Evolutionary conservation across 2,113 vertebrate species (phyloP).

Genomic region (Dicentrarchus labrax): DNA sequence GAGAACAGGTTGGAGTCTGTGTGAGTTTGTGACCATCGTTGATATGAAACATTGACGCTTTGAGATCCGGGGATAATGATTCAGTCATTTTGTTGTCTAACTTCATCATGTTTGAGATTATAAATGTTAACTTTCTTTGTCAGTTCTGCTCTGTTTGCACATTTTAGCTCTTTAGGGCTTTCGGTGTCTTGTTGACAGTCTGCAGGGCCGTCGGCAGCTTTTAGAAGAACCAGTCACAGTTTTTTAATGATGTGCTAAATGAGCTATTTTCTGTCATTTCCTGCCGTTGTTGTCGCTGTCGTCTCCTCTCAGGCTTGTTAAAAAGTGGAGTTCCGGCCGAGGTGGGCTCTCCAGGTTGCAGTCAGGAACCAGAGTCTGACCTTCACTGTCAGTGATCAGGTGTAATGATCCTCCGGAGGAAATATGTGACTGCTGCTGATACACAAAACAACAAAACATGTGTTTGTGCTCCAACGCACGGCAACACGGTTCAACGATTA

Average conservation of each 20-base stretch:
- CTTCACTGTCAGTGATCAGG: not conserved
- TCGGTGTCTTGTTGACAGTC: not conserved
- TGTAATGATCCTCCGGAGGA: no score
- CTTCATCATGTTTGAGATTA: no score
- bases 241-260: not conserved
- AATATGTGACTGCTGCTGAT: no score
- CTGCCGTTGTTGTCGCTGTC: not conserved
- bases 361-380: not conserved
- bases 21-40: no score
- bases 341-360: not conserved
- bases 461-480: no score
- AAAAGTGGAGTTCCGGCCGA: not conserved
- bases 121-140: not conserved
- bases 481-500: no score
- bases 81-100: not conserved
- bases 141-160: no score
- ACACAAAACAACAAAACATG: no score
- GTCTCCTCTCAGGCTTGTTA: conserved; percentile 20
- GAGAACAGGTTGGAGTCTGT: no score
- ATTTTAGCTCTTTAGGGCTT: no score
- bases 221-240: not conserved
- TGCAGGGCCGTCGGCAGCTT: not conserved
- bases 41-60: not conserved
- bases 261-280: not conserved
- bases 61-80: not conserved